Base-by-base conservation (phyloP, 2,113 vertebrate genomes). In the Myiozetetes cayanensis region DNA sequence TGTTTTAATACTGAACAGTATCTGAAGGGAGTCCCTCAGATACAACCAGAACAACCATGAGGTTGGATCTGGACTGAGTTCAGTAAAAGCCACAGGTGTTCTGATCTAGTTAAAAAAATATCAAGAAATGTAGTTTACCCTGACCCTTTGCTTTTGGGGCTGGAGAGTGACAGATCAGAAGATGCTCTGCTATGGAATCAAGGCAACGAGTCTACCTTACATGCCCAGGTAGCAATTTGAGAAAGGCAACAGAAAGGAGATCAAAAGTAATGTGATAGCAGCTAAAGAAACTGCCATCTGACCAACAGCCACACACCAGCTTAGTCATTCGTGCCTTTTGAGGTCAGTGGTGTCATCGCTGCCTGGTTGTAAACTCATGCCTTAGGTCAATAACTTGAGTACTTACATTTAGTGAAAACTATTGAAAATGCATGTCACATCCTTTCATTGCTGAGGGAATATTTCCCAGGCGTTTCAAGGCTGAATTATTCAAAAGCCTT, bases 261-360 rank as follows among this genome's bases (percentile, higher is more conserved):
- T 11, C 18, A 35, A 30, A 91, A 79, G 12, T 72, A 75, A 52
- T n/a, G 22, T 1, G 0, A 41, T 0, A 79, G 37, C 22, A 47
- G 12, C 25, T 52, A 33, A 68, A 85, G 53, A 83, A 95, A 53
- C 17, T 76, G 53, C 53, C 24, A 23, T 79, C 65, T 79, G 17
- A 65, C 53, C 66, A 79, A 65, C 28, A 78, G 70, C 65, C 56
- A 66, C 37, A 8, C 7, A 8, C 28, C 39, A 67, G 43, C 12
- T 87, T 55, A 30, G 21, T 12, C 0, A 0, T 74, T 13, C 0
- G 0, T 71, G 35, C 33, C 59, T 74, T 85, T 76, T 83, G 35
- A 56, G 74, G 52, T 63, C 56, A 75, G n/a, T 27, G 22, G 8
- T 46, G 37, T 65, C 47, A 9, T 20, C 73, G 44, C 31, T 46